Conservation (phyloP, 2,113 vertebrate genomes). For the Pardalotus punctatus region DNA sequence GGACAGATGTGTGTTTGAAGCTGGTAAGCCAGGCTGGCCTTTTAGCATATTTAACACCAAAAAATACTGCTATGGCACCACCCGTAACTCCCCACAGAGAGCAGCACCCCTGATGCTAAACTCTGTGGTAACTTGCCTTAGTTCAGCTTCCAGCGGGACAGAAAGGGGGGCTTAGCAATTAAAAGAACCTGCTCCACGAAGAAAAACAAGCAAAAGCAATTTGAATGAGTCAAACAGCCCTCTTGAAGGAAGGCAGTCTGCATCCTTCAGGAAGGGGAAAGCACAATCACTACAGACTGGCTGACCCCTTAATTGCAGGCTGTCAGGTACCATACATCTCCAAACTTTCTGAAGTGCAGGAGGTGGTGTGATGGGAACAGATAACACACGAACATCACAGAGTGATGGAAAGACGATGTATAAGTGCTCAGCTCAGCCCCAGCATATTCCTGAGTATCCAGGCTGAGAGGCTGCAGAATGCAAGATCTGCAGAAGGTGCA, state of each 20-base stretch:
- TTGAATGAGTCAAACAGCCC: neutral
- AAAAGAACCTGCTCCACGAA: neutral
- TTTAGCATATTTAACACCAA: neutral
- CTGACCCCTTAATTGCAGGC: neutral
- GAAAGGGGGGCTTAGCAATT: neutral
- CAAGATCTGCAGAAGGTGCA: neutral
- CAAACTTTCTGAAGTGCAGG: neutral
- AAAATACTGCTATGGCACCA: neutral
- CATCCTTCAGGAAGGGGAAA: neutral
- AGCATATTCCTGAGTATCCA: neutral
- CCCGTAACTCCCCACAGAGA: neutral
- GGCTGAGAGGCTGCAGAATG: neutral
- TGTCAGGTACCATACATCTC: neutral
- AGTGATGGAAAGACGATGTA: accelerated
- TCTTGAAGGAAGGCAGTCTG: neutral
- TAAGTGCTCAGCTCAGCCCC: neutral
- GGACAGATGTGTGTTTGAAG: neutral
- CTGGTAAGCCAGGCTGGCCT: neutral
- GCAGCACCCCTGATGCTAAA: neutral
- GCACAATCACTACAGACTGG: neutral
- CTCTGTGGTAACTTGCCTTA: neutral
- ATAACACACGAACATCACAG: neutral
- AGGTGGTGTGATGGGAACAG: neutral
- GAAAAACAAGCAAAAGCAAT: neutral
- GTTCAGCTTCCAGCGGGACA: neutral